Conservation (phyloP, 2,888 invertebrate genomes). For the Epirrita christyi region DNA sequence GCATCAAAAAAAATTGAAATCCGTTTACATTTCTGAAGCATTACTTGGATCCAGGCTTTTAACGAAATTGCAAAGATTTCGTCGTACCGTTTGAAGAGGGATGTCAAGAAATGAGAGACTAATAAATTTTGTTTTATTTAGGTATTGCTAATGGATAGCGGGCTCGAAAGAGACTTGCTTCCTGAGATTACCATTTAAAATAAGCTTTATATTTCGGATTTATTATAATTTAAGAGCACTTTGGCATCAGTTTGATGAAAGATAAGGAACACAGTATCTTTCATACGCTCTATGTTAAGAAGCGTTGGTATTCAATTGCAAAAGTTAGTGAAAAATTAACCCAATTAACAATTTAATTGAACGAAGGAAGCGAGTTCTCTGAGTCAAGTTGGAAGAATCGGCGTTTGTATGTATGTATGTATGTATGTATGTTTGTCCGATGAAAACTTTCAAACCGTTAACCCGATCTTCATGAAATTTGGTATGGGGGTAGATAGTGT, state of each 20-base stretch:
- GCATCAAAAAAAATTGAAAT: conserved; percentile 24
- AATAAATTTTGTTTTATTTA: conserved; percentile 49
- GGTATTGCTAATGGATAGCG: conserved; percentile 37
- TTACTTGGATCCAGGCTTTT: conserved; percentile 34
- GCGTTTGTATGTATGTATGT: too few species aligned
- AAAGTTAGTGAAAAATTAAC: too few species aligned
- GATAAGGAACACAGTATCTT: neutral
- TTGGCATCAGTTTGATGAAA: neutral
- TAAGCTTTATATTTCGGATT: conserved; percentile 27
- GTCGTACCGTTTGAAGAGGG: conserved; percentile 36
- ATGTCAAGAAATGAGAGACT: conserved; percentile 44
- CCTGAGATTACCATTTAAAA: conserved; percentile 33
- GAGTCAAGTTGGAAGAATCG: too few species aligned
- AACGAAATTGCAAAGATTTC: conserved; percentile 44
- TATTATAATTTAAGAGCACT: conserved; percentile 21
- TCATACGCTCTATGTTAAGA: too few species aligned
- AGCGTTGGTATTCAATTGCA: too few species aligned
- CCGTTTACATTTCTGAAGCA: conserved; percentile 28
- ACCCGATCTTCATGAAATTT: too few species aligned
- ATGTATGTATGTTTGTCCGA: too few species aligned
- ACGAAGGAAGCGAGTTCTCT: too few species aligned
- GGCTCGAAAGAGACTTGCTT: conserved; percentile 35
- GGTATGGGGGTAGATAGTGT: too few species aligned
- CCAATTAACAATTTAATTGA: too few species aligned
- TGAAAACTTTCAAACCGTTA: too few species aligned